Conservation (phyloP, 2,797 vertebrate genomes). For the Syndactyla subalaris region DNA sequence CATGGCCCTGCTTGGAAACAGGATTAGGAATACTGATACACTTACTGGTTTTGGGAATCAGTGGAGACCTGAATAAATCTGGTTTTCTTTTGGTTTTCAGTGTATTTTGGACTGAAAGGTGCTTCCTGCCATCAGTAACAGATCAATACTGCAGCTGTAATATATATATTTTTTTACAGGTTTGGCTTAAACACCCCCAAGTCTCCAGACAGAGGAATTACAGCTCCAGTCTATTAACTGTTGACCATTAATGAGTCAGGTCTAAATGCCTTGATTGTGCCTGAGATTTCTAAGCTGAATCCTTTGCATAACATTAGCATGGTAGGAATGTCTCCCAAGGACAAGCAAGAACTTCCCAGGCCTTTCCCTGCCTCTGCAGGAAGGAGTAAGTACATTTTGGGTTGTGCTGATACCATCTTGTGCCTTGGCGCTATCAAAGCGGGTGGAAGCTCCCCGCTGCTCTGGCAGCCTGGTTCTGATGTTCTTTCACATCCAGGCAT, state of each 20-base stretch:
- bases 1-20: not conserved
- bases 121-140: not conserved
- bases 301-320: not conserved
- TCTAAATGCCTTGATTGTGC: slow-evolving; percentile 33
- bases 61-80: not conserved
- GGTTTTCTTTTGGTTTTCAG: not conserved
- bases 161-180: not conserved
- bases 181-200: not conserved
- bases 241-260: not conserved
- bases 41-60: not conserved
- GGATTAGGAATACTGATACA: not conserved
- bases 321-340: slow-evolving; percentile 39
- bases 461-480: slow-evolving; percentile 24
- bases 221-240: slow-evolving; percentile 36
- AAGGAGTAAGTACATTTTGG: slow-evolving; percentile 1
- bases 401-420: slow-evolving; percentile 13
- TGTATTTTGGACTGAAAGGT: not conserved
- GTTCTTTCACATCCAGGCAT: slow-evolving; percentile 32
- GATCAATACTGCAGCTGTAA: not conserved
- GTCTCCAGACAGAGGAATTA: slow-evolving; percentile 27
- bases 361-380: not conserved
- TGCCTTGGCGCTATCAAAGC: not conserved
- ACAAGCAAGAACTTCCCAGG: slow-evolving; percentile 21
- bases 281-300: slow-evolving; percentile 15
- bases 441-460: not conserved